phyloP scores from a whole-genome alignment of 2,888 invertebrate species.

The Xestia ashworthii region DNA sequence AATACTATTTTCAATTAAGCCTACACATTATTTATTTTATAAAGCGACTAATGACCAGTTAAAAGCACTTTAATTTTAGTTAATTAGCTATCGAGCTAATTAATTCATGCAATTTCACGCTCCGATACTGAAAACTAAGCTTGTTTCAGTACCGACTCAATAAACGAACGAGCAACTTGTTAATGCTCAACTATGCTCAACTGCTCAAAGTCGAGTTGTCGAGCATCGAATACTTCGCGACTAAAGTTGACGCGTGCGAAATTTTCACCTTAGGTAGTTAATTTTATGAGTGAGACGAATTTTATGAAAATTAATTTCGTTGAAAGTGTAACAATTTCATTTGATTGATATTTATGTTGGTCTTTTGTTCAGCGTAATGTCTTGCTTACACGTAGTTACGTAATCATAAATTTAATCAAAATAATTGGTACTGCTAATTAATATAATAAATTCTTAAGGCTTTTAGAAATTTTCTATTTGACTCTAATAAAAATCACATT shows the following conservation, averaged over 20 bases:
- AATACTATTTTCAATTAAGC: background rate
- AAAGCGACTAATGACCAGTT: constrained; percentile 14
- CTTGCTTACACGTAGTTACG: background rate
- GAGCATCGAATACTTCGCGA: constrained; percentile 43
- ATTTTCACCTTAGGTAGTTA: constrained; percentile 22
- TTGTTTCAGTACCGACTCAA: constrained; percentile 46
- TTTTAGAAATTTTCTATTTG: background rate
- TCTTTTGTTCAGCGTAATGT: constrained; percentile 17
- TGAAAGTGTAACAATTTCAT: constrained; percentile 28
- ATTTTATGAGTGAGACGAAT: constrained; percentile 37
- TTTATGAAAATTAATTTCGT: constrained; percentile 38
- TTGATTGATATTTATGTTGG: constrained; percentile 44
- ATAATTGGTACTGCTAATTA: background rate
- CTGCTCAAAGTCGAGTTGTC: constrained; percentile 49
- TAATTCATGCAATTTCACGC: constrained; percentile 53
- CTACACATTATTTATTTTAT: background rate
- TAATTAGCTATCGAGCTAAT: constrained; percentile 52
- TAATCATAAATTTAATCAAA: background rate
- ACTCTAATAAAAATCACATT: background rate
- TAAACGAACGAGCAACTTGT: constrained; percentile 53
- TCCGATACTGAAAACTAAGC: constrained; percentile 58
- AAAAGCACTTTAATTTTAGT: constrained; percentile 36
- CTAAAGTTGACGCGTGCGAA: constrained; percentile 29
- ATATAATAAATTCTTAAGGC: background rate
- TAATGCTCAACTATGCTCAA: constrained; percentile 55